Percentiles rank a stretch among this genome's conserved stretches.
phyloP scores from a whole-genome alignment of 2,113 vertebrate species.

The Corythoichthys intestinalis region DNA sequence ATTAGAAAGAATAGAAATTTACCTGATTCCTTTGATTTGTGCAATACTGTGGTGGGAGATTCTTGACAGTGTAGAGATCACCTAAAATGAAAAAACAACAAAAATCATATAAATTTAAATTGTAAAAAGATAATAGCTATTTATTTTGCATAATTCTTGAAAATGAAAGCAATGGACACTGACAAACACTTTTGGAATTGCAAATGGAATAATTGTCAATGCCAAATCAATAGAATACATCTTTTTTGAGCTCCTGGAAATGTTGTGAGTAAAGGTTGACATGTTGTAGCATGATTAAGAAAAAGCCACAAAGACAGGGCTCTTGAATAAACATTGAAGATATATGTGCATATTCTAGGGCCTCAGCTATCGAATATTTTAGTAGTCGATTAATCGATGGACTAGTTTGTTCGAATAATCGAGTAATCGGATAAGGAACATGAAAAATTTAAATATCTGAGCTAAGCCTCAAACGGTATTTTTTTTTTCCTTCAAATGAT shows the following conservation, averaged over 20 bases:
- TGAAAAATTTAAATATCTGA: no score
- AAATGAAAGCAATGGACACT: neutral
- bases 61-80: conserved; percentile 90
- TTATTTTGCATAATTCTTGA: neutral
- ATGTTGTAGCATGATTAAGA: neutral
- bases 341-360: neutral
- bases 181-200: neutral
- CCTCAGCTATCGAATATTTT: no score
- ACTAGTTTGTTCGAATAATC: no score
- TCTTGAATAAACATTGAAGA: neutral
- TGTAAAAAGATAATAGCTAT: neutral
- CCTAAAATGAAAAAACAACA: conserved; percentile 72
- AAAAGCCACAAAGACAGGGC: neutral
- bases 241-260: neutral
- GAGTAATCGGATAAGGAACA: no score
- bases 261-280: neutral
- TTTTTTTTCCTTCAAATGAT: no score
- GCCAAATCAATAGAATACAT: neutral
- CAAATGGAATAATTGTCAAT: neutral
- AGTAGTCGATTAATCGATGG: no score
- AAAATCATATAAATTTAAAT: neutral
- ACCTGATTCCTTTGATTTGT: conserved; percentile 95
- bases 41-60: conserved; percentile 91
- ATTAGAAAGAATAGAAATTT: conserved; percentile 17
- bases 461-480: no score